These are phyloP conservation scores for Carterocephalus palaemon DNA, from an alignment of 2,888 invertebrate genomes.

Conservation along the genomic window DNA sequence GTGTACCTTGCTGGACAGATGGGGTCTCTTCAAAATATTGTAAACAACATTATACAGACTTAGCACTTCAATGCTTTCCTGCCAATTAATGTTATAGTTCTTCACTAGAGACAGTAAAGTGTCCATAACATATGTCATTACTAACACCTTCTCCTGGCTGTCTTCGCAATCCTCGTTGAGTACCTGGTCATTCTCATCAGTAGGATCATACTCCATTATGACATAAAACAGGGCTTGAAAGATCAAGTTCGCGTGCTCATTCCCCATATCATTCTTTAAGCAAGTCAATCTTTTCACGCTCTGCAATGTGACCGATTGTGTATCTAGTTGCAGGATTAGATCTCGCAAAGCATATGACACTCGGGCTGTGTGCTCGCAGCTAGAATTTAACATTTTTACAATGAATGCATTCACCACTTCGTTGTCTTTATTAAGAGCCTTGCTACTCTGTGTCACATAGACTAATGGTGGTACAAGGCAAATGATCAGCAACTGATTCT, in stretches of 20 bases:
- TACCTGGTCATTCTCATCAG: slow-evolving; percentile 41
- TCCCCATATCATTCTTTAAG: slow-evolving; percentile 76
- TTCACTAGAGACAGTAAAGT: slow-evolving; percentile 82
- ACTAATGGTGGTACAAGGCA: slow-evolving; percentile 81
- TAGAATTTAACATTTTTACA: slow-evolving; percentile 79
- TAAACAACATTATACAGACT: slow-evolving; percentile 75
- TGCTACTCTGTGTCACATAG: slow-evolving; percentile 46
- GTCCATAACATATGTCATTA: slow-evolving; percentile 83
- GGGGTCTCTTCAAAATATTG: slow-evolving; percentile 56
- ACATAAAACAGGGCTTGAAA: slow-evolving; percentile 82
- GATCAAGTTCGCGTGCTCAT: slow-evolving; percentile 80
- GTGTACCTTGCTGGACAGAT: slow-evolving; percentile 64
- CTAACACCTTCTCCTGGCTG: slow-evolving; percentile 53
- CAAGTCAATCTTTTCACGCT: slow-evolving; percentile 79
- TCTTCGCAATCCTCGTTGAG: slow-evolving; percentile 45
- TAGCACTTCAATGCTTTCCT: slow-evolving; percentile 86
- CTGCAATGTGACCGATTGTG: slow-evolving; percentile 66
- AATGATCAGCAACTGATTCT: slow-evolving; percentile 80
- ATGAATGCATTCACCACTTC: slow-evolving; percentile 80
- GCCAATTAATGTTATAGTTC: slow-evolving; percentile 86
- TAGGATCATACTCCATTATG: slow-evolving; percentile 74
- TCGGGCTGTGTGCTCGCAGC: slow-evolving; percentile 81
- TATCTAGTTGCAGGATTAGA: slow-evolving; percentile 63
- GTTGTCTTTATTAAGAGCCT: slow-evolving; percentile 46
- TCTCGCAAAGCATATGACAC: slow-evolving; percentile 80